Evolutionary conservation across 2,797 vertebrate genomes (phyloP).

Genomic region (Galaxias olidus): DNA sequence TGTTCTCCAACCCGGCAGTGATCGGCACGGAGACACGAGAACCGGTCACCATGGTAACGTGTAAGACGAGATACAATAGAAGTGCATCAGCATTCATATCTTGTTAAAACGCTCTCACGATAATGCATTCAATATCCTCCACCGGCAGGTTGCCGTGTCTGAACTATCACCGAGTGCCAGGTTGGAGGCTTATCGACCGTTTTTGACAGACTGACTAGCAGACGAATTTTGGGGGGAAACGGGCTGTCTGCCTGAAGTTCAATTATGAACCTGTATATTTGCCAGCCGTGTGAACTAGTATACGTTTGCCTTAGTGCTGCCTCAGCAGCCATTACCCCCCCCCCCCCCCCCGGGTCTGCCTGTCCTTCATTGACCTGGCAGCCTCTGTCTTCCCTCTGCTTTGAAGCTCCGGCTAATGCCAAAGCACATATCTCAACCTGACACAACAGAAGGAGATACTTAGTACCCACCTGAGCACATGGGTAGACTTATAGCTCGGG

Average conservation of each 20-base stretch:
- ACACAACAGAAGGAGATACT: constrained; percentile 43
- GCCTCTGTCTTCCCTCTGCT: constrained; percentile 28
- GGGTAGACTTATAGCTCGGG: constrained; percentile 29
- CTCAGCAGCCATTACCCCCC: constrained; percentile 50
- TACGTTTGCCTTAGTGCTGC: constrained; percentile 40
- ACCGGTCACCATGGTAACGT: constrained; percentile 53
- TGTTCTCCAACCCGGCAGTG: constrained; percentile 28
- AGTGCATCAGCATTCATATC: constrained; percentile 36
- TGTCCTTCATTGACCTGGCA: constrained; percentile 50
- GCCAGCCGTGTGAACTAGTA: constrained; percentile 52
- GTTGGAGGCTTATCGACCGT: constrained; percentile 60
- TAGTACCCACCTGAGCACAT: constrained; percentile 34
- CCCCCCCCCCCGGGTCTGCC: constrained; percentile 28
- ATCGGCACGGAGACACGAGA: constrained; percentile 42
- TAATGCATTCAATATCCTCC: constrained; percentile 42
- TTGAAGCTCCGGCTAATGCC: constrained; percentile 29
- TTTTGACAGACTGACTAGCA: constrained; percentile 64
- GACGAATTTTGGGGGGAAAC: constrained; percentile 53
- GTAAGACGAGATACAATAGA: constrained; percentile 17
- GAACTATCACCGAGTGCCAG: constrained; percentile 48
- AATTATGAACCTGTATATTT: constrained; percentile 61
- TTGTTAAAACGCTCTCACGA: constrained; percentile 36
- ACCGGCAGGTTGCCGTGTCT: constrained; percentile 37
- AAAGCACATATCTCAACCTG: constrained; percentile 46
- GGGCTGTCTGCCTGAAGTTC: constrained; percentile 65